A percentile compares a stretch with the other conserved stretches of the same genome.
Conservation (phyloP, 2,888 invertebrate species). For the Pollenia labialis region DNA sequence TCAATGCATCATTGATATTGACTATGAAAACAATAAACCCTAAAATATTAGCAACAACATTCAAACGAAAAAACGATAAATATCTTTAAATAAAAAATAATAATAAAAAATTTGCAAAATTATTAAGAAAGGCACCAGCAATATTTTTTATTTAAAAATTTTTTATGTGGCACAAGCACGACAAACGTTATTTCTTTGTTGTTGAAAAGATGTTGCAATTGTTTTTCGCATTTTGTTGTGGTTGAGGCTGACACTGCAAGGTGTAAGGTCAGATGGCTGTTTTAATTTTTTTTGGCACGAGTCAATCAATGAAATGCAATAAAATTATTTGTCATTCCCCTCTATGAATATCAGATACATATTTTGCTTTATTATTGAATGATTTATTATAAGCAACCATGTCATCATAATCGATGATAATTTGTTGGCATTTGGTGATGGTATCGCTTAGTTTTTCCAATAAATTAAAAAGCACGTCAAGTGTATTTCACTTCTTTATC, state of each 20-base stretch:
- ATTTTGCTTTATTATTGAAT: slow-evolving; percentile 46
- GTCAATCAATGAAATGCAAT: slow-evolving; percentile 67
- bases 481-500: slow-evolving; percentile 1
- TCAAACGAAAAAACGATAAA: slow-evolving; percentile 20
- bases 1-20: slow-evolving; percentile 33
- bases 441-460: slow-evolving; percentile 14
- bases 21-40: slow-evolving; percentile 1
- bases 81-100: slow-evolving; percentile 29
- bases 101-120: not conserved
- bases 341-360: not conserved
- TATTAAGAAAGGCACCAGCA: slow-evolving; percentile 4
- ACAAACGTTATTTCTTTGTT: slow-evolving; percentile 51
- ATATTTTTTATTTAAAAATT: slow-evolving; percentile 9
- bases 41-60: slow-evolving; percentile 1
- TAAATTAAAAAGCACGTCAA: slow-evolving; percentile 3
- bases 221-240: slow-evolving; percentile 31
- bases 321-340: slow-evolving; percentile 30
- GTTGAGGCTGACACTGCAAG: slow-evolving; percentile 46
- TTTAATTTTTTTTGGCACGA: slow-evolving; percentile 71
- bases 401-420: slow-evolving; percentile 40
- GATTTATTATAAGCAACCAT: slow-evolving; percentile 58
- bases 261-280: slow-evolving; percentile 69
- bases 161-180: slow-evolving; percentile 49
- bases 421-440: slow-evolving; percentile 29
- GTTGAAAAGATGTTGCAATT: slow-evolving; percentile 64